A percentile compares a stretch with the other conserved stretches of the same genome.
These are phyloP conservation scores for Hephaestus fuliginosus DNA, from an alignment of 2,797 vertebrate species.

Conservation along the genomic window DNA sequence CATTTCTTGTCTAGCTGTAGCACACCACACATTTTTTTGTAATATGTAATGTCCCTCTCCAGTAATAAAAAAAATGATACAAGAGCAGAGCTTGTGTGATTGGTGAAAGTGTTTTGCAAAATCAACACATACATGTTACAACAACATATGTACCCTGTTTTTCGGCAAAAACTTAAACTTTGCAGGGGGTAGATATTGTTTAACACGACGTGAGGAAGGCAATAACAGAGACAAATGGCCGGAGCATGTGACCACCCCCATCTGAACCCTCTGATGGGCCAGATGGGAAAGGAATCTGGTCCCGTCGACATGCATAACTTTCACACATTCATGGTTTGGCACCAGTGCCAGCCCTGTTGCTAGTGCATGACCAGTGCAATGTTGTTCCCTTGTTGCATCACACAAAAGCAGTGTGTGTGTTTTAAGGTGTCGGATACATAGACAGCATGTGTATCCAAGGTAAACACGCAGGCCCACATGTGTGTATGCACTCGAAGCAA, in stretches of 20 bases:
- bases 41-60: not conserved
- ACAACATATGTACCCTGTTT: constrained; percentile 6
- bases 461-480: not conserved
- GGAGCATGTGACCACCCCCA: constrained; percentile 23
- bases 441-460: not conserved
- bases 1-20: not conserved
- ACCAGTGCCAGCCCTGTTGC: not conserved
- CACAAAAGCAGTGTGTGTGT: not conserved
- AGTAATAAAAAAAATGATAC: not conserved
- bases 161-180: constrained; percentile 1
- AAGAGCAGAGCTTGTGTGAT: not conserved
- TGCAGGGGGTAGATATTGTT: constrained; percentile 30
- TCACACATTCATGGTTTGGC: constrained; percentile 28
- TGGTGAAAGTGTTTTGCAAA: not conserved
- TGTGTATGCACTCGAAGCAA: not conserved
- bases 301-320: constrained; percentile 42
- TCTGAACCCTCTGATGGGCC: constrained; percentile 40
- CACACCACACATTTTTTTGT: not conserved
- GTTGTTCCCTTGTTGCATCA: not conserved
- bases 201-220: not conserved
- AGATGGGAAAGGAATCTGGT: constrained; percentile 63
- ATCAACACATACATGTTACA: constrained; percentile 10
- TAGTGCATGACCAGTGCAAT: not conserved
- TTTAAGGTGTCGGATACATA: not conserved
- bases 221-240: constrained; percentile 52